Conservation (phyloP, 2,797 vertebrate genomes). For the Pseudochirops corinnae region DNA sequence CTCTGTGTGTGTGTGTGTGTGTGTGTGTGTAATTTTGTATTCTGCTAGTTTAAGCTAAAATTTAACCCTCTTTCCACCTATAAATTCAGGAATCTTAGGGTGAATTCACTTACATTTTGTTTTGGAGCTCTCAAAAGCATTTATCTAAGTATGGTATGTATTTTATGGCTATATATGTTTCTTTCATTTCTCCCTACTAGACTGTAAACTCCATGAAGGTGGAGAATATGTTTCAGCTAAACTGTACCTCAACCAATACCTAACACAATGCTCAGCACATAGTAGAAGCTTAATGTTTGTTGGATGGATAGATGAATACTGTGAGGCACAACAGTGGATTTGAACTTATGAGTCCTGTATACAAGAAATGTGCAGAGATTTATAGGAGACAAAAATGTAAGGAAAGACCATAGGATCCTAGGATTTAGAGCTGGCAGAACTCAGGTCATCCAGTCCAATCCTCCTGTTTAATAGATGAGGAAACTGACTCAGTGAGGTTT, state of each 20-base stretch:
- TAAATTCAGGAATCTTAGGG: not conserved
- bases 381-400: not conserved
- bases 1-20: not conserved
- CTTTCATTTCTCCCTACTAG: not conserved
- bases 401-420: not conserved
- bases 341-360: not conserved
- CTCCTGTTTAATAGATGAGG: too few relatives aligned
- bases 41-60: constrained; percentile 4
- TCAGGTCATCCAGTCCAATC: not conserved
- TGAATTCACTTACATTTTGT: not conserved
- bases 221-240: not conserved
- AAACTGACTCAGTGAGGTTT: too few relatives aligned
- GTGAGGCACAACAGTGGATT: not conserved
- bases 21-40: not conserved
- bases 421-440: constrained; percentile 1
- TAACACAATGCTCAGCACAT: not conserved
- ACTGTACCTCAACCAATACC: not conserved
- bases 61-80: constrained; percentile 33
- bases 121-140: not conserved
- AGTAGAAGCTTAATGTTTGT: not conserved
- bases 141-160: not conserved
- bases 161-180: not conserved
- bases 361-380: not conserved
- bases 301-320: too few relatives aligned
- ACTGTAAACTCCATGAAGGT: not conserved